A percentile compares a stretch with the other conserved stretches of the same genome.
Conservation (phyloP, 2,888 invertebrate species). For the Petrolisthes manimaculis region DNA sequence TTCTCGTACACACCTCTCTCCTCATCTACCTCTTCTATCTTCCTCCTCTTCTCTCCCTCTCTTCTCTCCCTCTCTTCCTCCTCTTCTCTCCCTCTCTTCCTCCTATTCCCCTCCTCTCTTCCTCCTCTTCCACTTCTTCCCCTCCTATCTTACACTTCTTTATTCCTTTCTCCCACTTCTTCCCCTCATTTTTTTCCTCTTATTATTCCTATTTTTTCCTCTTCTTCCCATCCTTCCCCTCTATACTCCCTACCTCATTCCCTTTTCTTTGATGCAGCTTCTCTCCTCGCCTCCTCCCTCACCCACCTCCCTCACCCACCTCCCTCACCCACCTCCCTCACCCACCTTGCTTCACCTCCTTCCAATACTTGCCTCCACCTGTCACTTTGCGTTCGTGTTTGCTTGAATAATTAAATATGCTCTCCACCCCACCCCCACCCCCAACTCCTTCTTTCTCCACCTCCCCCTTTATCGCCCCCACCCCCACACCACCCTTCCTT, state of each 20-base stretch:
- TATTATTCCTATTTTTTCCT: background rate
- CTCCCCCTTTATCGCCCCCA: too few relatives aligned
- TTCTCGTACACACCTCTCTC: background rate
- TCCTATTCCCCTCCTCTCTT: background rate
- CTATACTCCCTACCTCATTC: too few relatives aligned
- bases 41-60: background rate
- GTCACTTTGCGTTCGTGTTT: too few relatives aligned
- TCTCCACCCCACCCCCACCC: too few relatives aligned
- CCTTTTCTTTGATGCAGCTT: background rate
- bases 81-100: background rate
- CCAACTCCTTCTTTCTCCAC: too few relatives aligned
- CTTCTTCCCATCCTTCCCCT: background rate
- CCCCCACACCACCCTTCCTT: too few relatives aligned
- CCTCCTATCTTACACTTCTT: too few relatives aligned
- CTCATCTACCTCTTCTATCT: background rate
- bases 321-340: too few relatives aligned
- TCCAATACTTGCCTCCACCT: too few relatives aligned
- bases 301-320: background rate
- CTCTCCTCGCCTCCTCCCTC: background rate
- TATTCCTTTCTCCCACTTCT: background rate
- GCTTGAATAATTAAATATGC: too few relatives aligned
- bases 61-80: background rate
- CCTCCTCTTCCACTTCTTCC: too few relatives aligned
- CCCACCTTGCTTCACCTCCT: too few relatives aligned
- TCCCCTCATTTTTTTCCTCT: background rate